Evolutionary conservation across 1,140 invertebrate species (phyloP), one percentile per base, ranked within the genome.

Genomic region (Carposina sasakii): DNA sequence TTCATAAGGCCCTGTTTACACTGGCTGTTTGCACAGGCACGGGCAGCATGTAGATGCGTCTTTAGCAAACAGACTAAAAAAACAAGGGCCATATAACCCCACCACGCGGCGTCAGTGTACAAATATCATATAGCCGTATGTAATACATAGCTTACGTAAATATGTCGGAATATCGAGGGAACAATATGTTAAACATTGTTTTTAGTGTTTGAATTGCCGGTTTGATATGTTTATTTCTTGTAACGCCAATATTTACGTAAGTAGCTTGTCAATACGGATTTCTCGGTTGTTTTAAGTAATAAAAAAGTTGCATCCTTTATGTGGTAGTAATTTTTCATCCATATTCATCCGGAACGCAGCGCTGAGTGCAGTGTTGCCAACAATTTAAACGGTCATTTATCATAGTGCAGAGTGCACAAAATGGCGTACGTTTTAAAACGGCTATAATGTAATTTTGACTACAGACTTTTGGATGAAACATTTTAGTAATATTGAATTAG

Each of bases 21-120:
- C 65, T 70, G 57, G 26, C 52, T 81, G 76, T 81, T 81, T 77
- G 68, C 65, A 64, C 69, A 83, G 76, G 72, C 71, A 52, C 61
- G 67, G 57, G 62, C 63, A 62, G 58, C 71, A 71, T 75, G 76
- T 76, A 76, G 74, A 83, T 79, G 79, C 76, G 72, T 74, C 76
- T 83, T 79, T 65, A 64, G 68, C 70, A 81, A 83, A 81, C 76
- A 83, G 45, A 66, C 66, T 77, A 76, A 83, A 83, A 83, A 83
- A 79, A 79, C 79, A 81, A 76, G 79, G 76, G 72, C 51, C 43
- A 55, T 58, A 67, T 65, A 61, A 67, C 70, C 67, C 56, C 49
- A 58, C 58, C 59, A 52, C 43, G 41, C 48, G 41, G 49, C 57
- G 53, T 52, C 52, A 47, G 26, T 45, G 52, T 52, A 54, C 57